These are phyloP conservation scores for Naja naja DNA, from an alignment of 2,113 vertebrate species.

Conservation along the genomic window DNA sequence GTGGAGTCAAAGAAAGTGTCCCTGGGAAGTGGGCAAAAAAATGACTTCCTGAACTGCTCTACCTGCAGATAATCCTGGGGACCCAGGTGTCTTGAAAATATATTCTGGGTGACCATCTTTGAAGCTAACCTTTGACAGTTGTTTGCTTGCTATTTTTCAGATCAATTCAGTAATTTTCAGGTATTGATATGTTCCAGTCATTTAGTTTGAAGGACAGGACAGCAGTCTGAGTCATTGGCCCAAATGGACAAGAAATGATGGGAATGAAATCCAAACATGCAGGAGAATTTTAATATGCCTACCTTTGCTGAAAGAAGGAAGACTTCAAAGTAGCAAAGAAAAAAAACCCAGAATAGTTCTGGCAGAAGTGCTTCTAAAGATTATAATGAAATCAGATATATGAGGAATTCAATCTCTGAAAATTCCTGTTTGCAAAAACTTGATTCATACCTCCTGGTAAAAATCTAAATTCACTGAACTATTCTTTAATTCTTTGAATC, in stretches of 20 bases:
- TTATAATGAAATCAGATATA: not conserved
- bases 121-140: not conserved
- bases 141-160: not conserved
- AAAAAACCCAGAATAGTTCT: not conserved
- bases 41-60: not conserved
- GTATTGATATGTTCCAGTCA: not conserved
- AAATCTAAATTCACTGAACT: not conserved
- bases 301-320: not conserved
- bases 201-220: not conserved
- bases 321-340: not conserved
- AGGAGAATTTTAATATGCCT: not conserved
- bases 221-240: too few relatives aligned
- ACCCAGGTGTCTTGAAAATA: not conserved
- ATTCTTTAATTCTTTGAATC: not conserved
- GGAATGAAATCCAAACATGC: not conserved
- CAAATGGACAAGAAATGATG: not conserved
- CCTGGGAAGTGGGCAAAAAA: not conserved
- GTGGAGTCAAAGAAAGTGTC: not conserved
- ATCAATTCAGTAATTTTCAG: conserved; percentile 9
- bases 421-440: not conserved
- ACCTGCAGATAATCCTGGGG: not conserved
- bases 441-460: not conserved
- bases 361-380: conserved; percentile 4
- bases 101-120: not conserved
- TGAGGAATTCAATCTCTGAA: not conserved